A percentile compares a stretch with the other conserved stretches of the same genome.
Conservation (phyloP, 2,888 invertebrate genomes). For the Portevinia maculata region DNA sequence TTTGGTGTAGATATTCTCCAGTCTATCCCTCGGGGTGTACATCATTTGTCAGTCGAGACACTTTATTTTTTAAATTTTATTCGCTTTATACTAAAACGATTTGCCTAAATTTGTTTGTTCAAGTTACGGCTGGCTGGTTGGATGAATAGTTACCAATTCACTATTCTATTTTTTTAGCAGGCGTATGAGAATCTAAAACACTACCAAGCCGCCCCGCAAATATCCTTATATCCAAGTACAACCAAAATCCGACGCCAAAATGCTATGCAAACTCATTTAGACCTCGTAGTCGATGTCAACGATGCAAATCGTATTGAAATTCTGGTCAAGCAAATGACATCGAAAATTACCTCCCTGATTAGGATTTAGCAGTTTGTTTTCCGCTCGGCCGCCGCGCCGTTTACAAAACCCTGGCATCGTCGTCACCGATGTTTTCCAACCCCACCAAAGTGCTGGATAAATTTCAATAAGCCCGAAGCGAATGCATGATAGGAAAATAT, state of each 20-base stretch:
- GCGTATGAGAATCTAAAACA: not conserved
- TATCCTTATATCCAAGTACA: conserved; percentile 36
- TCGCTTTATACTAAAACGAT: not conserved
- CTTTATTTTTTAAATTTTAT: not conserved
- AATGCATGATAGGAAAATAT: not conserved
- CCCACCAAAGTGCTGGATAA: conserved; percentile 39
- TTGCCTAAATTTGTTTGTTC: conserved; percentile 25
- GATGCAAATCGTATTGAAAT: conserved; percentile 74
- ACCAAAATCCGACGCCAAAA: conserved; percentile 49
- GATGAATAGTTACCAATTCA: conserved; percentile 24
- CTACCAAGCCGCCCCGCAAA: conserved; percentile 36
- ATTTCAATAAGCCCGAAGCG: conserved; percentile 62
- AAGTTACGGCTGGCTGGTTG: conserved; percentile 25
- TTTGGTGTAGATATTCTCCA: too few relatives aligned
- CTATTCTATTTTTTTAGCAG: conserved; percentile 1
- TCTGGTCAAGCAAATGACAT: conserved; percentile 74
- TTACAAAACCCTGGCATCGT: conserved; percentile 62
- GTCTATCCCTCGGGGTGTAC: too few relatives aligned
- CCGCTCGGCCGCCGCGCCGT: conserved; percentile 55
- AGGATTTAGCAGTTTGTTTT: conserved; percentile 74
- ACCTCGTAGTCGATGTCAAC: conserved; percentile 55
- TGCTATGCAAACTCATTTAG: conserved; percentile 48
- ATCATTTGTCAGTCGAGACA: too few relatives aligned
- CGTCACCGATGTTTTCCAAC: conserved; percentile 53
- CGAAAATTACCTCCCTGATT: conserved; percentile 74